A percentile compares a stretch with the other conserved stretches of the same genome.
Evolutionary conservation across 1,140 invertebrate species (phyloP).

Genomic region (Tetragonula clypearis): DNA sequence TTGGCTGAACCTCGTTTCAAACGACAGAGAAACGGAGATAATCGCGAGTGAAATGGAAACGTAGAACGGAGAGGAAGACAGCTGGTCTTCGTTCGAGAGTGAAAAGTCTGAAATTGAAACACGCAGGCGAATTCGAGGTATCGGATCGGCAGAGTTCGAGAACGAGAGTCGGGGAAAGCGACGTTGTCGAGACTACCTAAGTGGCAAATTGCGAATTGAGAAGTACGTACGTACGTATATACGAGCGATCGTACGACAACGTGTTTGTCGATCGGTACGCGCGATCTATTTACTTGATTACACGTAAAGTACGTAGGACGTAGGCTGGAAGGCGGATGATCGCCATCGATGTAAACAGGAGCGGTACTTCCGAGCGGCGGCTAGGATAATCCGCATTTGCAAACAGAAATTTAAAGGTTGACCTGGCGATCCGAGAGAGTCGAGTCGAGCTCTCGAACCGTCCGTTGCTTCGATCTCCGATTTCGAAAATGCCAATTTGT

Average conservation of each 20-base stretch:
- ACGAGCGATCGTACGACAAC: conserved; percentile 7
- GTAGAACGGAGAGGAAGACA: no score
- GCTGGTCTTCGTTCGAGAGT: no score
- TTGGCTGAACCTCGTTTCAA: no score
- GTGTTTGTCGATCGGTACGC: conserved; percentile 29
- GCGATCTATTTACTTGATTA: conserved; percentile 54
- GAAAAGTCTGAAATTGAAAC: no score
- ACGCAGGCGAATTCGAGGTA: no score
- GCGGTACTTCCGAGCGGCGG: neutral
- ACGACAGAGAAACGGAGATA: no score
- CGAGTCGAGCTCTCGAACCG: neutral
- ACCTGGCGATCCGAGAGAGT: neutral
- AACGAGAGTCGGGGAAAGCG: no score
- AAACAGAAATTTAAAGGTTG: conserved; percentile 56
- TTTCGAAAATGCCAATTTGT: neutral
- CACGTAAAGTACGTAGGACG: conserved; percentile 13
- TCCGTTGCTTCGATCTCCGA: neutral
- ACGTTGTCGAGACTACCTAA: neutral
- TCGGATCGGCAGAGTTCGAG: no score
- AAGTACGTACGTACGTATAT: no score
- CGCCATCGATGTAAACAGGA: conserved; percentile 40
- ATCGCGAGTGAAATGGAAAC: no score
- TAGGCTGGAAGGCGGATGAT: conserved; percentile 39
- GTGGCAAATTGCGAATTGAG: neutral
- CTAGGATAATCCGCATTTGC: conserved; percentile 54